Evolutionary conservation across 2,888 invertebrate genomes (phyloP).

Genomic region (Eucriotettix oculatus): DNA sequence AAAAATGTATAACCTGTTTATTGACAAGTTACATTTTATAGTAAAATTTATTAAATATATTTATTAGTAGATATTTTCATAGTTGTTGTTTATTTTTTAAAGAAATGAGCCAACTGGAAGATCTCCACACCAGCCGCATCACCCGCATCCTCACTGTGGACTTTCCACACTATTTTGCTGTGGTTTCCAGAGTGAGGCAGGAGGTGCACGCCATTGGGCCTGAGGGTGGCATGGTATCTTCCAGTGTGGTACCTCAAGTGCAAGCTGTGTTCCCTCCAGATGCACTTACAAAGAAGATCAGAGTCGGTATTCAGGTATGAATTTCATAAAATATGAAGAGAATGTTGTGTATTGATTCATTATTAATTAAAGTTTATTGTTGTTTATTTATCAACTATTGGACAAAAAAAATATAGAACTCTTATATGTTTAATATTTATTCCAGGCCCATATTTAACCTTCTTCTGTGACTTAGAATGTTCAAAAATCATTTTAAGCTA

Average conservation of each 20-base stretch:
- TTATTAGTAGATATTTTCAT: too few species aligned
- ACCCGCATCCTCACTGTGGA: constrained; percentile 89
- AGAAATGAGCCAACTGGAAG: constrained; percentile 65
- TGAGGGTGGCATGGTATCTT: constrained; percentile 92
- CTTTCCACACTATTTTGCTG: constrained; percentile 96
- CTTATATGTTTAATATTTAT: too few species aligned
- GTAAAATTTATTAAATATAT: too few species aligned
- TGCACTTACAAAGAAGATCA: constrained; percentile 97
- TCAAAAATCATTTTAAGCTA: too few species aligned
- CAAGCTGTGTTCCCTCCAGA: constrained; percentile 83
- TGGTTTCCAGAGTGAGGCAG: constrained; percentile 85
- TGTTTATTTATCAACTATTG: too few species aligned
- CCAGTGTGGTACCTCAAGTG: constrained; percentile 79
- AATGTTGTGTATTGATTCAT: too few species aligned
- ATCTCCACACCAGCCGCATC: constrained; percentile 75
- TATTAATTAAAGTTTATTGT: too few species aligned
- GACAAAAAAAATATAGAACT: too few species aligned
- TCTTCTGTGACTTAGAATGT: too few species aligned
- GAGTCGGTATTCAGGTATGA: constrained; percentile 81
- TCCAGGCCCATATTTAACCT: too few species aligned
- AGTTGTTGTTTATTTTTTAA: constrained; percentile 8
- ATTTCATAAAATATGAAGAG: too few species aligned
- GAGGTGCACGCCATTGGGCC: constrained; percentile 95
- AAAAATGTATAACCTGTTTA: too few species aligned
- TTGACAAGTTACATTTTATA: neutral